Conservation (phyloP, 2,888 invertebrate species). For the Euclidia mi region DNA sequence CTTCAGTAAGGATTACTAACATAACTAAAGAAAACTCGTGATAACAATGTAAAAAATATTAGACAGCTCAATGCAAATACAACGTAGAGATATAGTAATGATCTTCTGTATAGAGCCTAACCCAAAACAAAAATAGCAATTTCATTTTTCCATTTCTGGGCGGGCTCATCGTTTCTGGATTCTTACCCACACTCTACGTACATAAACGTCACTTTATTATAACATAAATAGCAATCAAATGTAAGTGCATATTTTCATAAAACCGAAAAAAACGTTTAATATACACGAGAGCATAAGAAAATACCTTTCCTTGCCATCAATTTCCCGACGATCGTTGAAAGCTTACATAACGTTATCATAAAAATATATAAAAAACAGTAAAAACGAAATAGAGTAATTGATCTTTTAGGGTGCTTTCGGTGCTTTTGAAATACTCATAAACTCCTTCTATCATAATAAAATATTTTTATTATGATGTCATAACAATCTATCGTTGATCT, state of each 20-base stretch:
- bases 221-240: slow-evolving; percentile 24
- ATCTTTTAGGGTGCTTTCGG: slow-evolving; percentile 46
- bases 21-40: too few relatives aligned
- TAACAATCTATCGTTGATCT: slow-evolving; percentile 54
- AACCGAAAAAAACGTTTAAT: slow-evolving; percentile 19
- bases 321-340: slow-evolving; percentile 13
- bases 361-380: slow-evolving; percentile 28
- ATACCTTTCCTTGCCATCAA: slow-evolving; percentile 6
- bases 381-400: slow-evolving; percentile 45
- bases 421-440: slow-evolving; percentile 53
- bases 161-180: background rate
- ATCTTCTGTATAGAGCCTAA: background rate
- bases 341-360: slow-evolving; percentile 18
- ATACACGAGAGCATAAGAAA: slow-evolving; percentile 10
- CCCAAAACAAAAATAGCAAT: background rate
- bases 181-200: background rate
- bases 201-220: slow-evolving; percentile 7
- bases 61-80: too few relatives aligned
- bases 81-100: too few relatives aligned
- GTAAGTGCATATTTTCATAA: slow-evolving; percentile 27
- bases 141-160: background rate
- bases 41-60: too few relatives aligned
- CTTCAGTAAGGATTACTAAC: too few relatives aligned
- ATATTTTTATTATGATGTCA: slow-evolving; percentile 53
- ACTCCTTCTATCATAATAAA: slow-evolving; percentile 57